Base-by-base conservation (phyloP, 2,888 invertebrate species). In the Mesorhabditis belari region DNA sequence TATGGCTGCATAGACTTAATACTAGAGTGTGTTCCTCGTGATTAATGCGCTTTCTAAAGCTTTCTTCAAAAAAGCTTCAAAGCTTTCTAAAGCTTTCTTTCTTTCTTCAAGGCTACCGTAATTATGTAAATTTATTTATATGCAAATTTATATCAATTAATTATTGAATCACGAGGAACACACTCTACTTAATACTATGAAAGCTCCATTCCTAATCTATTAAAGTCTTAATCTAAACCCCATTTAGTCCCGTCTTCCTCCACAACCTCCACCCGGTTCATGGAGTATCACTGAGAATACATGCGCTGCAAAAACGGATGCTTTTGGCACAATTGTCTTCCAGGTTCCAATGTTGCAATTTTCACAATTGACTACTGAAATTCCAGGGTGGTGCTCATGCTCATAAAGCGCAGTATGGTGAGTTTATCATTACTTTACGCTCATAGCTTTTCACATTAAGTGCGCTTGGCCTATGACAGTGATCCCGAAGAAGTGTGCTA, bases 311-410 rank as follows among this genome's bases (percentile, higher is more conserved):
- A 89, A 92, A 17, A 96, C 96, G 0, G 94, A 98, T 83, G 93
- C 96, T 1, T 96, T 92, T 82, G 98, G 96, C 51, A 93, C 91
- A 53, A 89, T 98, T 71, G 94, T 96, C 83, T 98, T 98, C 55
- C 79, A 79, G 67, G 79, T 77, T 24, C 2, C 3, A 35, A 19
- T 28, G 26, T 49, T 44, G 44, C 27, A 44, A 21, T 54, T 4
- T 29, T 52, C 44, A n/a, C 35, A 21, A 3, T 5, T 23, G n/a
- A 12, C 21, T n/a, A n/a, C 25, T 4, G 57, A 12, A 24, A 17
- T 44, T 19, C n/a, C 35, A 71, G 71, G 75, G 75, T 17, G 80
- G 80, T 24, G 73, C 78, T 19, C 80, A 80, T 65, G 75, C 79
- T 12, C 78, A 77, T 63, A 80, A 80, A 59, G 80, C 80, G 0